Evolutionary conservation across 2,888 invertebrate species (phyloP).

Genomic region (Augiades crinisus): DNA sequence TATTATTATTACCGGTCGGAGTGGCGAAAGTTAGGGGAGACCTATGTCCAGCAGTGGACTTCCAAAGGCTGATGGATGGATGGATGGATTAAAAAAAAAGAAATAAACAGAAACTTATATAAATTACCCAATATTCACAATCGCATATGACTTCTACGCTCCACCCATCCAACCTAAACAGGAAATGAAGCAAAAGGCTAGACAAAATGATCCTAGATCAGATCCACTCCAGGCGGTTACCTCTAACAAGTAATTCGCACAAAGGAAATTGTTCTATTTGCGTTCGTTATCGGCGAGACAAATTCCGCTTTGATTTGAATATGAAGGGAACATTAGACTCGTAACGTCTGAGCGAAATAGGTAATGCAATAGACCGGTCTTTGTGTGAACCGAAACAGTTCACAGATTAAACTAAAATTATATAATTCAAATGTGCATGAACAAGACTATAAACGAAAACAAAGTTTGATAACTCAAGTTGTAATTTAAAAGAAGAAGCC

Average conservation of each 20-base stretch:
- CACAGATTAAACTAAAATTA: background rate
- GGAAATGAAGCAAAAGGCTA: conserved; percentile 4
- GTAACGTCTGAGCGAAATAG: conserved; percentile 11
- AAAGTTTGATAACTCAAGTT: background rate
- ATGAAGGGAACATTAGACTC: conserved; percentile 23
- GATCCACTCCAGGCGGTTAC: conserved; percentile 18
- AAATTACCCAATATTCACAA: too few relatives aligned
- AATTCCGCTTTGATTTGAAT: conserved; percentile 26
- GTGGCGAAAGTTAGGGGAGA: too few relatives aligned
- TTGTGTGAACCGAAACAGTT: background rate
- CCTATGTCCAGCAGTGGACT: too few relatives aligned
- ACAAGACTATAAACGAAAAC: conserved; percentile 2
- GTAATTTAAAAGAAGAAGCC: background rate
- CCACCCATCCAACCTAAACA: background rate
- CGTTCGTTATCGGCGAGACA: conserved; percentile 25
- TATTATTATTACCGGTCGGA: too few relatives aligned
- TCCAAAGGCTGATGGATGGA: too few relatives aligned
- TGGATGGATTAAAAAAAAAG: too few relatives aligned
- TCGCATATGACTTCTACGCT: too few relatives aligned
- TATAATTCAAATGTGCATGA: background rate
- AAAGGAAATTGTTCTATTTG: conserved; percentile 27
- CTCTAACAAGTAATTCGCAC: conserved; percentile 19
- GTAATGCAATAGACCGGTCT: conserved; percentile 12
- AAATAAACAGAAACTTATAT: too few relatives aligned
- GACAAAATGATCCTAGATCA: conserved; percentile 12